phyloP scores from a whole-genome alignment of 92 coral and sea anemone species.

The Phenganax stokvisi region DNA sequence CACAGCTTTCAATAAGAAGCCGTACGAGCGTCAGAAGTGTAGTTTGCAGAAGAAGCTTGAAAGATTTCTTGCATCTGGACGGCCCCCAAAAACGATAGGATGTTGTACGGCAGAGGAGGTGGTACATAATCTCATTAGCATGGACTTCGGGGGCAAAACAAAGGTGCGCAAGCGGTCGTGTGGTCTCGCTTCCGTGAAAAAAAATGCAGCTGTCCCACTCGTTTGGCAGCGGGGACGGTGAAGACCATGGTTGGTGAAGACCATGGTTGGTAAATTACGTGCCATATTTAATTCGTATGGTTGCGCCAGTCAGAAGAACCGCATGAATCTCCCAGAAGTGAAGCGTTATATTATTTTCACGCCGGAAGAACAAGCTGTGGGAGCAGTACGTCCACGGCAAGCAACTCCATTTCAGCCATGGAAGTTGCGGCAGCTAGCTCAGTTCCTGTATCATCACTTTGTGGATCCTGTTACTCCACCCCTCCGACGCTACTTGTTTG shows the following conservation, averaged over 20 bases:
- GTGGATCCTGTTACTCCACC: too few relatives aligned
- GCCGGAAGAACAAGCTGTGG: slow-evolving; percentile 48
- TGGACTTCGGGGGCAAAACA: slow-evolving; percentile 27
- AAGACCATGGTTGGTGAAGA: slow-evolving; percentile 30
- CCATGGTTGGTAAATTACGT: neutral
- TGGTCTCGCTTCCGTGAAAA: neutral
- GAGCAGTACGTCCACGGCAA: slow-evolving; percentile 32
- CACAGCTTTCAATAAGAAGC: neutral
- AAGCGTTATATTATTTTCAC: slow-evolving; percentile 31
- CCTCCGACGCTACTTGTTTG: slow-evolving; percentile 35
- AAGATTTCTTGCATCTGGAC: slow-evolving; percentile 29
- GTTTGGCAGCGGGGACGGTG: too few relatives aligned
- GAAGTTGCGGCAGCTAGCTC: slow-evolving; percentile 34
- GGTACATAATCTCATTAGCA: too few relatives aligned
- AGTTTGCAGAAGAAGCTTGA: slow-evolving; percentile 39
- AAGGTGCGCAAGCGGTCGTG: neutral
- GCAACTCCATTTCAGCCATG: slow-evolving; percentile 34
- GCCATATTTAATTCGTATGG: too few relatives aligned
- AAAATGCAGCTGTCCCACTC: too few relatives aligned
- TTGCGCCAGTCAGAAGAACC: slow-evolving; percentile 39
- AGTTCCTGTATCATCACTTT: too few relatives aligned
- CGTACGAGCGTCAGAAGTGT: slow-evolving; percentile 48
- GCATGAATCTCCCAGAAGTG: too few relatives aligned
- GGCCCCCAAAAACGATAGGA: slow-evolving; percentile 29
- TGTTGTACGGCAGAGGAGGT: too few relatives aligned